phyloP scores from a whole-genome alignment of 2,113 vertebrate species.

The Corvus cornix region DNA sequence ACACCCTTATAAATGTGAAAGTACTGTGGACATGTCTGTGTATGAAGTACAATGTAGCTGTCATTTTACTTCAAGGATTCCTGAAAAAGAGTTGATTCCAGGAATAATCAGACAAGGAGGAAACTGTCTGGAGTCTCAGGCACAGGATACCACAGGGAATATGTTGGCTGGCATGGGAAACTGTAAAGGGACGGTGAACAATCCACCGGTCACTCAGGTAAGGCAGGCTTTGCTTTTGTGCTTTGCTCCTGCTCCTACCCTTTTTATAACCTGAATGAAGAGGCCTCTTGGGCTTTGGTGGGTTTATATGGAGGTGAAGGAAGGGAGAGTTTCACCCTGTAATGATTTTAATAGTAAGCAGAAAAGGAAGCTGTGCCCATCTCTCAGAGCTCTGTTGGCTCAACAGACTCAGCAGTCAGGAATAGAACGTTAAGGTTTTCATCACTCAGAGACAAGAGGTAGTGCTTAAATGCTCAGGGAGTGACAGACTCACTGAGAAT shows the following conservation, averaged over 20 bases:
- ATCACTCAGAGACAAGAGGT: not conserved
- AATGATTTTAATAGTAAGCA: not conserved
- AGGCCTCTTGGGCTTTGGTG: not conserved
- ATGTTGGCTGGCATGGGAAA: conserved; percentile 73
- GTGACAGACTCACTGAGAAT: not conserved
- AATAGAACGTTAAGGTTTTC: not conserved
- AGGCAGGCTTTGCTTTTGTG: not conserved
- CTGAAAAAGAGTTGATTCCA: conserved; percentile 87
- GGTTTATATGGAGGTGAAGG: not conserved
- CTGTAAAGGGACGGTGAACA: conserved; percentile 82
- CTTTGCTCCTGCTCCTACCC: not conserved
- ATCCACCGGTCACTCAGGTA: conserved; percentile 86
- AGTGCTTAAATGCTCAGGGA: not conserved
- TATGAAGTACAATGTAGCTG: not conserved
- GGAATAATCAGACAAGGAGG: conserved; percentile 87
- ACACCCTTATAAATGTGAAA: not conserved
- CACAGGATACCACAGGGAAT: conserved; percentile 78
- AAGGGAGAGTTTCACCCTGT: not conserved
- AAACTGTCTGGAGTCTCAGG: conserved; percentile 86
- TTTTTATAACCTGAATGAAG: not conserved
- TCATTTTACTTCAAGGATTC: conserved; percentile 81
- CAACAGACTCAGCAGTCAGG: not conserved
- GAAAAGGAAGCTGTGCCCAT: not conserved
- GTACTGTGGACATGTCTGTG: not conserved
- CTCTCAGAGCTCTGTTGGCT: not conserved